Base-by-base conservation (phyloP, 2,888 invertebrate species). In the Chorisops tibialis region DNA sequence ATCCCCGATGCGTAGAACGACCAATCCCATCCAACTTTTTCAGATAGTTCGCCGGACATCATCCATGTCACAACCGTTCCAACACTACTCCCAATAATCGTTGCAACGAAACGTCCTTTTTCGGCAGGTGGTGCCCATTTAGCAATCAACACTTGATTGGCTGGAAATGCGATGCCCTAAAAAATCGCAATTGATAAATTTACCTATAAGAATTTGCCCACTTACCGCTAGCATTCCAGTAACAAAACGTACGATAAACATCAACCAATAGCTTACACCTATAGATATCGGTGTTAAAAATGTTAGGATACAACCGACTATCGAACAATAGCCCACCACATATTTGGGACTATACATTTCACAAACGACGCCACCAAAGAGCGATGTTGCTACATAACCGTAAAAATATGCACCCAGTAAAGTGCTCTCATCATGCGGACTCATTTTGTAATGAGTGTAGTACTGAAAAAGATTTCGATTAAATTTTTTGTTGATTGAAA, bases 81-180 rank as follows among this genome's bases (percentile, higher is more conserved):
- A 54, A 89, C 80, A 0, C 87, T 87, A 5, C 88, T 88, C 9
- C 88, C 88, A 81, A 88, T 84, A 69, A 88, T 78, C 0, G 87
- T 83, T 68, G 86, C 85, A 1, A 88, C 80, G 70, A 89, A 88
- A 70, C 87, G 86, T 7, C 87, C 85, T 72, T 85, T 87, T 72
- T 89, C 88, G 12, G 83, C 80, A 1, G 88, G 87, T 0, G 89
- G 88, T 0, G 87, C 82, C 88, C 88, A 89, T 69, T 83, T 81
- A 0, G 88, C 87, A 4, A 89, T 84, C 63, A 89, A 71, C 3
- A 81, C 82, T 67, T 87, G 87, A 12, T 85, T 79, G 3, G 85
- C 80, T 2, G 87, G 87, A 73, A 86, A 87, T 22, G 82, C 75
- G 19, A 85, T 79, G 7, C 87, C 87, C 80, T 85, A 70, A 52